A percentile compares a stretch with the other conserved stretches of the same genome.
Conservation (phyloP, 2,113 vertebrate species). For the Cranoglanis bouderius region DNA sequence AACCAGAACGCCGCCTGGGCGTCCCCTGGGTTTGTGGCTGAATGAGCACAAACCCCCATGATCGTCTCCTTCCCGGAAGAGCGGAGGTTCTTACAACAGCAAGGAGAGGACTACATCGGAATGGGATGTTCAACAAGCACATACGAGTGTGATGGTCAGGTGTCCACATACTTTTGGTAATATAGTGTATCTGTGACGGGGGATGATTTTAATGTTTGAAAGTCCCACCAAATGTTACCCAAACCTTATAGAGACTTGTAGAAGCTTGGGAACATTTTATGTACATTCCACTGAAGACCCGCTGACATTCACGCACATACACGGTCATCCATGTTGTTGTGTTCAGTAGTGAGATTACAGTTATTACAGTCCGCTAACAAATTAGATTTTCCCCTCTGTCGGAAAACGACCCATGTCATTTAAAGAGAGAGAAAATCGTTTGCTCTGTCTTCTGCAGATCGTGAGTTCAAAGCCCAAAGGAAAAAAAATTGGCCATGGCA, state of each 20-base stretch:
- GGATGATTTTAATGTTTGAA: neutral
- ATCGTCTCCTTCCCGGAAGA: neutral
- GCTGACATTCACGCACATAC: too few species aligned
- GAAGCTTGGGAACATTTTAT: neutral
- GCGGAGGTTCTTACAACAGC: neutral
- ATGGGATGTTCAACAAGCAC: neutral
- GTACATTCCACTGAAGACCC: neutral
- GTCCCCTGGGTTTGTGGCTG: neutral
- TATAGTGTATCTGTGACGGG: neutral
- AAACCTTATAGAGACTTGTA: neutral
- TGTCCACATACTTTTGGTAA: neutral
- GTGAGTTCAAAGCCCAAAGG: neutral
- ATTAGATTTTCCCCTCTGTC: neutral
- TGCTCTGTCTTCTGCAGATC: neutral
- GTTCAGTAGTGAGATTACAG: neutral
- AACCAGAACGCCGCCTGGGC: neutral
- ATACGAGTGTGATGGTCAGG: neutral
- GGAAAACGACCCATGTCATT: neutral
- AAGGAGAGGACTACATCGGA: neutral
- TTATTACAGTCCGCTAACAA: neutral
- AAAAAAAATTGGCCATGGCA: too few species aligned
- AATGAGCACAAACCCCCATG: neutral
- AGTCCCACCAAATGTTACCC: neutral
- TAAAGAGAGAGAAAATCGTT: neutral
- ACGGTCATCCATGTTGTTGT: too few species aligned